Evolutionary conservation across 2,888 invertebrate species (phyloP), one percentile per base, ranked within the genome.

Genomic region (Amphipoea lucens): DNA sequence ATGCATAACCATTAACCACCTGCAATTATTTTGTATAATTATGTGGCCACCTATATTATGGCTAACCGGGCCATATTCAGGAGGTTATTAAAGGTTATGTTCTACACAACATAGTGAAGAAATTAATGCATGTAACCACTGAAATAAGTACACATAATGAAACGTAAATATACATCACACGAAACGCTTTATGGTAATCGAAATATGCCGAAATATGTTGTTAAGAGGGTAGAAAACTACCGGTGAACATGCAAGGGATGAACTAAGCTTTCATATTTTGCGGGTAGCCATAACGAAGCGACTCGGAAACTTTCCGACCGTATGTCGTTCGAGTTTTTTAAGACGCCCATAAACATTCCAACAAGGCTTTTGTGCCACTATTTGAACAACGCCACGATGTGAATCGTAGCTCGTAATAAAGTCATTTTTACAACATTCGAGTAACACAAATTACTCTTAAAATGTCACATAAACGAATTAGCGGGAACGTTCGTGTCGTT

Each of bases 141-240:
- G 88, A 89, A 90, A 90, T 90, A 92, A 92, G 92, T 93, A 93
- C 92, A 88, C 93, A 92, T 94, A 95, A 95, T 94, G 94, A 94
- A 94, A 93, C 93, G 92, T 93, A 94, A 94, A 95, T 94, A 95
- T 95, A 96, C 94, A 96, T 96, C 95, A 96, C 95, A 95, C 95
- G 94, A 94, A 96, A 94, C 96, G 96, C 94, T 97, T 97, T 96
- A 97, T 96, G 96, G 96, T 96, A 97, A 97, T 96, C 97, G 96
- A 96, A 96, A 96, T 96, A 96, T 97, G 95, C 95, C 95, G 95
- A 96, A 97, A 96, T 96, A 97, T 96, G 96, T 96, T 96, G 96
- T 96, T 96, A 95, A 96, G 94, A 96, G 95, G 94, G 95, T 92
- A 94, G 94, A 95, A 96, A 97, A 97, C 96, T 96, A 95, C 97